phyloP scores from a whole-genome alignment of 1,140 invertebrate genomes.

The Pachypsylla venusta region DNA sequence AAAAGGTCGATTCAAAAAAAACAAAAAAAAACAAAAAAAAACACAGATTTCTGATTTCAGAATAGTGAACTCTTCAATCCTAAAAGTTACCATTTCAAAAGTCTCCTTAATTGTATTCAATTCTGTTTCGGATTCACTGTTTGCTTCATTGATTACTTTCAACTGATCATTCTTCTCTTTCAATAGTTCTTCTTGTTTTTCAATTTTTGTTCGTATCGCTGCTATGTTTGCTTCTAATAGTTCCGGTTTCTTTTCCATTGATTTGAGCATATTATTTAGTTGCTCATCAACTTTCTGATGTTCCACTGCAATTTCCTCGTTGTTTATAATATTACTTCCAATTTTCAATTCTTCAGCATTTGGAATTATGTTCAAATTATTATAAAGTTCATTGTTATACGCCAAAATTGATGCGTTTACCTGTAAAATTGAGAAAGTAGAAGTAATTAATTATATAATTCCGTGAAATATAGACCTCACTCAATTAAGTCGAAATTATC shows the following conservation, averaged over 20 bases:
- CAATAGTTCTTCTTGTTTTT: not conserved
- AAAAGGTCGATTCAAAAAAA: not conserved
- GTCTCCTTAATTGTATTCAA: not conserved
- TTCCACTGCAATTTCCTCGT: too few species aligned
- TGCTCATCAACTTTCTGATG: not conserved
- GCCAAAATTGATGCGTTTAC: not conserved
- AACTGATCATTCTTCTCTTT: not conserved
- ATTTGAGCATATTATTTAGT: not conserved
- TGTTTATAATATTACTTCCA: conserved; percentile 1
- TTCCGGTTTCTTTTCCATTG: not conserved
- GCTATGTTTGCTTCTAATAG: not conserved
- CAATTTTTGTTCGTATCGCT: not conserved
- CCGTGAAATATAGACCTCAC: too few species aligned
- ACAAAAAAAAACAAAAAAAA: not conserved
- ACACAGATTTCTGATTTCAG: not conserved
- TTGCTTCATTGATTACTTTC: not conserved
- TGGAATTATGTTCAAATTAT: not conserved
- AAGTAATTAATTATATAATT: too few species aligned
- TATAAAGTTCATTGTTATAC: not conserved
- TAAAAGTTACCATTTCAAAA: not conserved
- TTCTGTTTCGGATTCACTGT: not conserved
- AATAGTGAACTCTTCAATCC: not conserved
- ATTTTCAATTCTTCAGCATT: not conserved
- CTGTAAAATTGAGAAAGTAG: too few species aligned
- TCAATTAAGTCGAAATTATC: too few species aligned